These are phyloP conservation scores for Gerris buenoi DNA, from an alignment of 1,140 invertebrate genomes.

Conservation along the genomic window DNA sequence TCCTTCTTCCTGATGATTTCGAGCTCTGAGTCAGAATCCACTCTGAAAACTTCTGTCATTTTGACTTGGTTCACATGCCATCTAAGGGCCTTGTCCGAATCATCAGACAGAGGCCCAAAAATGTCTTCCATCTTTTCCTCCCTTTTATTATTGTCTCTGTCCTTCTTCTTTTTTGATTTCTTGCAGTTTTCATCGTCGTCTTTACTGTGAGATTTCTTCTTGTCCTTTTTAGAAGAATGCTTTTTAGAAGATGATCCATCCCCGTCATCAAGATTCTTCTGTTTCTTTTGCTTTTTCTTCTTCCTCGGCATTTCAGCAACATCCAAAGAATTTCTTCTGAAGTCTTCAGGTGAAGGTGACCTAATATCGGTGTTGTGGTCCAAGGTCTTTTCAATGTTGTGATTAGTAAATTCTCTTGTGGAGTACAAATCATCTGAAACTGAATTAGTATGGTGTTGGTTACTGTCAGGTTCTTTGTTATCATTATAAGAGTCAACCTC, in stretches of 20 bases:
- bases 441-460: neutral
- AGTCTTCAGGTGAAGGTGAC: slow-evolving; percentile 14
- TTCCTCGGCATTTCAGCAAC: slow-evolving; percentile 32
- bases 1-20: slow-evolving; percentile 39
- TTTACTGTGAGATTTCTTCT: slow-evolving; percentile 20
- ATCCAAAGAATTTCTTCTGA: slow-evolving; percentile 18
- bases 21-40: slow-evolving; percentile 26
- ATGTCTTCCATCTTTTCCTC: slow-evolving; percentile 73
- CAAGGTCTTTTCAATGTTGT: neutral
- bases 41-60: too few species aligned
- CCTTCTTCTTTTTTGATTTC: slow-evolving; percentile 32
- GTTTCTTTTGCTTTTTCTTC: slow-evolving; percentile 66
- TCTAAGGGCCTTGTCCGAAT: slow-evolving; percentile 31
- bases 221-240: slow-evolving; percentile 28
- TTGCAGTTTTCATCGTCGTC: slow-evolving; percentile 37
- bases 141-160: slow-evolving; percentile 31
- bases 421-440: slow-evolving; percentile 2
- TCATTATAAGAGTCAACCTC: slow-evolving; percentile 29
- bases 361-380: slow-evolving; percentile 8
- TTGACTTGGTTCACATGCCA: slow-evolving; percentile 28
- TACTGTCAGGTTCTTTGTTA: slow-evolving; percentile 7
- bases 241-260: slow-evolving; percentile 23
- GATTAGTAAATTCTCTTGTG: slow-evolving; percentile 6
- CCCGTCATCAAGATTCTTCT: slow-evolving; percentile 38
- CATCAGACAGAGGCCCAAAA: slow-evolving; percentile 69